phyloP scores from a whole-genome alignment of 2,797 vertebrate species.

The Buceros bicornis region DNA sequence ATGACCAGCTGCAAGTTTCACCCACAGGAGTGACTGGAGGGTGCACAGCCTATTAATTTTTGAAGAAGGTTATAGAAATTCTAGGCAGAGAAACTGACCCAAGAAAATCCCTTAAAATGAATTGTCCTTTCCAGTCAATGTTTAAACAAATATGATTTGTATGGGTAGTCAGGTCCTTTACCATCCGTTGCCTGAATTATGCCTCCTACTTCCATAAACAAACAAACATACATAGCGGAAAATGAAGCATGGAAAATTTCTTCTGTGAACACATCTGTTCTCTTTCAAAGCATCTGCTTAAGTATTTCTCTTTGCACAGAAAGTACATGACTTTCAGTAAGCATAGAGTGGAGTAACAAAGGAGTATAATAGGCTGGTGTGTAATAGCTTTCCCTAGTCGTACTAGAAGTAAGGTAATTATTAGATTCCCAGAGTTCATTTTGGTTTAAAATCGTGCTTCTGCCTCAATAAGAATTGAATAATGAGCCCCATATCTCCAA shows the following conservation, averaged over 20 bases:
- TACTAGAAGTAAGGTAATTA: slow-evolving; percentile 60
- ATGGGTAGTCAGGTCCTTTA: background rate
- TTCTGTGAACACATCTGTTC: slow-evolving; percentile 31
- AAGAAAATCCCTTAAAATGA: slow-evolving; percentile 7
- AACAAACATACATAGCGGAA: background rate
- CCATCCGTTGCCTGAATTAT: background rate
- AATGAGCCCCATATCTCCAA: slow-evolving; percentile 40
- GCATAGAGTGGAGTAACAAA: slow-evolving; percentile 17
- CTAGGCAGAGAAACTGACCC: background rate
- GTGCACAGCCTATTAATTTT: background rate
- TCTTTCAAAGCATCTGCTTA: slow-evolving; percentile 33
- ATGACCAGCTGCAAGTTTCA: background rate
- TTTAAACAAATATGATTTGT: slow-evolving; percentile 22
- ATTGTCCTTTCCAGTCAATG: background rate
- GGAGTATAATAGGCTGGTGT: background rate
- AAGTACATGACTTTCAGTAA: slow-evolving; percentile 16
- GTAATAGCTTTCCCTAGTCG: slow-evolving; percentile 36
- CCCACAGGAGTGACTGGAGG: background rate
- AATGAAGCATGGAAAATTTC: slow-evolving; percentile 41
- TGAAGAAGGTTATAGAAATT: background rate
- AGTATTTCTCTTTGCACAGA: background rate
- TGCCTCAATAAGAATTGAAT: slow-evolving; percentile 68
- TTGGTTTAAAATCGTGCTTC: slow-evolving; percentile 71
- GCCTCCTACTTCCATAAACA: slow-evolving; percentile 8
- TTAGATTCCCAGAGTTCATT: slow-evolving; percentile 64